These are phyloP conservation scores for Cephus spinipes DNA, from an alignment of 2,888 invertebrate genomes.

Conservation along the genomic window DNA sequence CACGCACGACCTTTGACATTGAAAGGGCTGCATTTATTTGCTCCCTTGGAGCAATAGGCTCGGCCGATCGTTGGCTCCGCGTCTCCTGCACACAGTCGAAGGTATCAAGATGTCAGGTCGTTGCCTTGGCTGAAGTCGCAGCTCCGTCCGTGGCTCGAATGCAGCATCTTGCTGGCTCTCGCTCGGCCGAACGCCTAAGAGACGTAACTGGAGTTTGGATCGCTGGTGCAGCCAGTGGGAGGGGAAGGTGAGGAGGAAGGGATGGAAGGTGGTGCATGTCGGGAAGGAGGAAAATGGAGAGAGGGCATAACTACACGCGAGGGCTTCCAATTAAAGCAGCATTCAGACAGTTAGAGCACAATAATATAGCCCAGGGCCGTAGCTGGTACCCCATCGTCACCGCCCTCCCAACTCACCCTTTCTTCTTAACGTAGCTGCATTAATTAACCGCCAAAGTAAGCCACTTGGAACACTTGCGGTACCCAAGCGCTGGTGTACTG, in stretches of 20 bases:
- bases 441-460: slow-evolving; percentile 48
- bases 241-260: not conserved
- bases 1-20: too few species aligned
- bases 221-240: not conserved
- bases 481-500: too few species aligned
- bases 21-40: slow-evolving; percentile 1
- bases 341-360: slow-evolving; percentile 46
- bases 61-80: slow-evolving; percentile 36
- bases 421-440: slow-evolving; percentile 49
- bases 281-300: not conserved
- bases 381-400: slow-evolving; percentile 20
- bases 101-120: slow-evolving; percentile 40
- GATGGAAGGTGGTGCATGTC: not conserved
- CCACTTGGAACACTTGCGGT: slow-evolving; percentile 38
- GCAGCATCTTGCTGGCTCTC: not conserved
- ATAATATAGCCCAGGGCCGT: slow-evolving; percentile 40
- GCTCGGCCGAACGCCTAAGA: not conserved
- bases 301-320: slow-evolving; percentile 35
- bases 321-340: slow-evolving; percentile 51
- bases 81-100: slow-evolving; percentile 35
- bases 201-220: too few species aligned
- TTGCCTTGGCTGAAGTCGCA: slow-evolving; percentile 19
- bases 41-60: not conserved
- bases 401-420: slow-evolving; percentile 16
- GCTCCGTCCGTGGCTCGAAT: not conserved